Percentiles rank a stretch among this genome's conserved stretches.
Evolutionary conservation across 1,140 invertebrate species (phyloP).

Genomic region (Procambarus clarkii): DNA sequence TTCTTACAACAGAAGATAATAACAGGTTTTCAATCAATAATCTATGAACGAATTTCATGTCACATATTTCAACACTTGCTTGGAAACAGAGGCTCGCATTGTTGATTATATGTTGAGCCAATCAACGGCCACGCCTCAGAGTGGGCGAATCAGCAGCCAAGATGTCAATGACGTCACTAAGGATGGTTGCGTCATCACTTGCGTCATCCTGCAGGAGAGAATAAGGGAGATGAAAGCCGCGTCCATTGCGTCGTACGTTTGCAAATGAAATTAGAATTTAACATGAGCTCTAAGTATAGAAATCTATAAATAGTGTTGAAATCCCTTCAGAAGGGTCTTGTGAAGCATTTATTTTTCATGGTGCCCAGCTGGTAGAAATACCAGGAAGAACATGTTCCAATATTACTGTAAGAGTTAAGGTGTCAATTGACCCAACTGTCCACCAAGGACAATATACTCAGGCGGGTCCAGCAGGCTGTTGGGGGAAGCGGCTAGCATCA

Average conservation of each 20-base stretch:
- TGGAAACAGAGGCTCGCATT: background rate
- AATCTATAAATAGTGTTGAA: background rate
- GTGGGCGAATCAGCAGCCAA: conserved; percentile 16
- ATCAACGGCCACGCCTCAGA: conserved; percentile 25
- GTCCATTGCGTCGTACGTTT: background rate
- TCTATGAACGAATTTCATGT: background rate
- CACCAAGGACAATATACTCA: too few species aligned
- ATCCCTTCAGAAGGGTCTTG: too few species aligned
- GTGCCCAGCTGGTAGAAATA: too few species aligned
- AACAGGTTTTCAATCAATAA: background rate
- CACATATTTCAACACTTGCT: background rate
- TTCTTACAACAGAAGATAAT: background rate
- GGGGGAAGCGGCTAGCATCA: too few species aligned
- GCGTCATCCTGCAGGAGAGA: conserved; percentile 20
- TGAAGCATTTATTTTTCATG: too few species aligned
- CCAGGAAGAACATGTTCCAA: too few species aligned
- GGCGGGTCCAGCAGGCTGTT: too few species aligned
- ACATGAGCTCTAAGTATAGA: background rate
- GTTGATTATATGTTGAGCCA: background rate
- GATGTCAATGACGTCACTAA: conserved; percentile 1
- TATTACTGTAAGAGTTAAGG: too few species aligned
- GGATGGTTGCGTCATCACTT: conserved; percentile 14
- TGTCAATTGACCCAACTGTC: too few species aligned
- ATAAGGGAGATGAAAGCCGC: conserved; percentile 5
- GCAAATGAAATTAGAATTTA: conserved; percentile 4